Conservation (phyloP, 2,888 invertebrate genomes). For the Heteromyza rotundicornis region DNA sequence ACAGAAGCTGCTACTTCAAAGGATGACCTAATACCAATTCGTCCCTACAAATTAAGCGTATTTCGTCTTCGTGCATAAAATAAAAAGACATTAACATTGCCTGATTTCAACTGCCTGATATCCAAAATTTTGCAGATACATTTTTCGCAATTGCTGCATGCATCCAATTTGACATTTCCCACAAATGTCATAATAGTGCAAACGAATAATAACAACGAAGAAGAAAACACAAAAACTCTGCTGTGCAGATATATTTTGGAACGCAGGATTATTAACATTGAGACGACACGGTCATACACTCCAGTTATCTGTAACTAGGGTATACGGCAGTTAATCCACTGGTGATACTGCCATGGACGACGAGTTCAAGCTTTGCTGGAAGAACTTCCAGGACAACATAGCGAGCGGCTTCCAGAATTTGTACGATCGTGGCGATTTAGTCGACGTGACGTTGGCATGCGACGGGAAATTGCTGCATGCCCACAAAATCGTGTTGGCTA, state of each 20-base stretch:
- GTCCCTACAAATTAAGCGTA: too few relatives aligned
- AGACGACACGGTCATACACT: constrained; percentile 5
- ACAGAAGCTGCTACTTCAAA: too few relatives aligned
- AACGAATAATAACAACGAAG: constrained; percentile 11
- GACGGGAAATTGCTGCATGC: constrained; percentile 65
- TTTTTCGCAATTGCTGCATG: too few relatives aligned
- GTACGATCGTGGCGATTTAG: constrained; percentile 63
- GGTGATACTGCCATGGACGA: too few relatives aligned
- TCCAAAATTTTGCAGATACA: too few relatives aligned
- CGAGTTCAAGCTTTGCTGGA: constrained; percentile 63
- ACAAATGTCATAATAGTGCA: constrained; percentile 23
- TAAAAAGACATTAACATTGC: too few relatives aligned
- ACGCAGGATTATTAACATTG: background rate
- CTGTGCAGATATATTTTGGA: background rate
- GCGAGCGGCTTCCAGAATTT: constrained; percentile 62
- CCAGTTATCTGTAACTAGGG: constrained; percentile 24
- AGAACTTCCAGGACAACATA: constrained; percentile 63
- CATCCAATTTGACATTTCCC: constrained; percentile 19
- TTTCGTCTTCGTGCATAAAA: too few relatives aligned
- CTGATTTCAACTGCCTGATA: too few relatives aligned
- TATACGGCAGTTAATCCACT: background rate
- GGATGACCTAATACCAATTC: too few relatives aligned
- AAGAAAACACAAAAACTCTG: constrained; percentile 4
- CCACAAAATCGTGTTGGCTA: constrained; percentile 65
- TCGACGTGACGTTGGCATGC: constrained; percentile 65